These are phyloP conservation scores for Desoria tigrina DNA, from an alignment of 2,888 invertebrate species.

Conservation along the genomic window DNA sequence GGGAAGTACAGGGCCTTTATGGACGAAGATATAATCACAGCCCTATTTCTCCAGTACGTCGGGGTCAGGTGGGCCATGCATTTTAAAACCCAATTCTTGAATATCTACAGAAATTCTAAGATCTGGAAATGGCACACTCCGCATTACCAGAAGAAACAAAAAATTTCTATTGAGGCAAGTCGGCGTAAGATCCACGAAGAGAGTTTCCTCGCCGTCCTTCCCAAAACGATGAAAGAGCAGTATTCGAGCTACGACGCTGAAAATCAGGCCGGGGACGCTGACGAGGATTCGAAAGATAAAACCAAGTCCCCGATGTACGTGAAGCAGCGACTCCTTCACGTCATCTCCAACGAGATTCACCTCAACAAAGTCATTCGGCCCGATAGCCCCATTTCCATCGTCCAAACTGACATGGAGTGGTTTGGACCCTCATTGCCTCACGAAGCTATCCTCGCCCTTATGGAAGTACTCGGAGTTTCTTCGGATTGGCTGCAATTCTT, in stretches of 20 bases:
- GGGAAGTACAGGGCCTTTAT: slow-evolving; percentile 24
- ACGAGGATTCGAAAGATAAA: not conserved
- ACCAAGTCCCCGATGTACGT: not conserved
- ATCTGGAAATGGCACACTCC: slow-evolving; percentile 15
- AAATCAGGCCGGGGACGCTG: not conserved
- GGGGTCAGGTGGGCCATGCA: slow-evolving; percentile 14
- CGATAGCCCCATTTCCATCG: slow-evolving; percentile 6
- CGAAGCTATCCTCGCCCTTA: slow-evolving; percentile 4
- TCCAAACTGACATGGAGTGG: slow-evolving; percentile 22
- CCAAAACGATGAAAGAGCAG: not conserved
- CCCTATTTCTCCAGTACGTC: slow-evolving; percentile 22
- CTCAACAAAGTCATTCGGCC: slow-evolving; percentile 12
- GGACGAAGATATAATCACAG: slow-evolving; percentile 27
- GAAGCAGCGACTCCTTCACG: slow-evolving; percentile 19
- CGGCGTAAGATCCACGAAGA: too few relatives aligned
- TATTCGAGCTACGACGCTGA: not conserved
- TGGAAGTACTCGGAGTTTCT: slow-evolving; percentile 19
- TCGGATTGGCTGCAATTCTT: slow-evolving; percentile 19
- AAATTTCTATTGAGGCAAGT: too few relatives aligned
- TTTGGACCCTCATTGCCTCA: slow-evolving; percentile 24
- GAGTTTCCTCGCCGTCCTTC: not conserved
- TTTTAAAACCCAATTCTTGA: slow-evolving; percentile 8
- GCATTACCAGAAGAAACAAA: too few relatives aligned
- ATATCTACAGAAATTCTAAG: slow-evolving; percentile 12
- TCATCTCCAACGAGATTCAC: slow-evolving; percentile 16